phyloP scores from a whole-genome alignment of 2,888 invertebrate species.

The Drosophila villosipedis region DNA sequence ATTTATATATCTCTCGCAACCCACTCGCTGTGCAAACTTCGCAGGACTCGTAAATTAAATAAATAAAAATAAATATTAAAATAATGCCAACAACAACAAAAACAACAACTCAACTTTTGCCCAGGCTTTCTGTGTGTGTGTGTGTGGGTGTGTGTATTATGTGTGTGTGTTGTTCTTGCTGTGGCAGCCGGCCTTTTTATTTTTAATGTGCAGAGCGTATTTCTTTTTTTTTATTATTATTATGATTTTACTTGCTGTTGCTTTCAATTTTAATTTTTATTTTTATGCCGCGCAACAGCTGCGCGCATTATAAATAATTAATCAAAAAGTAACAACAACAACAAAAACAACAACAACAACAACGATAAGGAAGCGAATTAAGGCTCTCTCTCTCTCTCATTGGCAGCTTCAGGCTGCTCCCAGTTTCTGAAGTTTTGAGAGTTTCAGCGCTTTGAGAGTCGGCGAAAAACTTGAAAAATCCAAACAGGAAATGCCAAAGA shows the following conservation, averaged over 20 bases:
- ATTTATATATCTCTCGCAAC: slow-evolving; percentile 21
- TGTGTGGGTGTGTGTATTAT: slow-evolving; percentile 19
- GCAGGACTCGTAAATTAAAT: slow-evolving; percentile 77
- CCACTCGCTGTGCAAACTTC: slow-evolving; percentile 55
- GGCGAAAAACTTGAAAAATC: slow-evolving; percentile 26
- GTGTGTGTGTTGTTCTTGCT: slow-evolving; percentile 17
- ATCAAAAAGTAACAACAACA: slow-evolving; percentile 55
- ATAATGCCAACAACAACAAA: slow-evolving; percentile 44
- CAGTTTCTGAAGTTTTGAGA: slow-evolving; percentile 6
- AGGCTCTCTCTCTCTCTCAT: neutral
- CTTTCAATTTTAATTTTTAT: slow-evolving; percentile 50
- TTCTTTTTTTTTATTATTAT: slow-evolving; percentile 17
- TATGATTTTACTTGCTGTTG: slow-evolving; percentile 33
- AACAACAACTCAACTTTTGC: slow-evolving; percentile 36
- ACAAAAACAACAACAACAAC: slow-evolving; percentile 40
- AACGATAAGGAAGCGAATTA: slow-evolving; percentile 44
- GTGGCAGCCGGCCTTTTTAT: slow-evolving; percentile 56
- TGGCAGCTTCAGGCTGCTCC: slow-evolving; percentile 5
- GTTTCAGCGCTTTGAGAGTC: slow-evolving; percentile 6
- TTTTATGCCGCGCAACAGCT: slow-evolving; percentile 66
- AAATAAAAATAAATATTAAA: slow-evolving; percentile 76
- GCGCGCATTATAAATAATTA: slow-evolving; percentile 74
- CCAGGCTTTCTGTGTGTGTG: neutral
- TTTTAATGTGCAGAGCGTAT: slow-evolving; percentile 44
- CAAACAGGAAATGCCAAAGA: slow-evolving; percentile 54